phyloP scores from a whole-genome alignment of 2,888 invertebrate genomes.

The Plagodis dolabraria region DNA sequence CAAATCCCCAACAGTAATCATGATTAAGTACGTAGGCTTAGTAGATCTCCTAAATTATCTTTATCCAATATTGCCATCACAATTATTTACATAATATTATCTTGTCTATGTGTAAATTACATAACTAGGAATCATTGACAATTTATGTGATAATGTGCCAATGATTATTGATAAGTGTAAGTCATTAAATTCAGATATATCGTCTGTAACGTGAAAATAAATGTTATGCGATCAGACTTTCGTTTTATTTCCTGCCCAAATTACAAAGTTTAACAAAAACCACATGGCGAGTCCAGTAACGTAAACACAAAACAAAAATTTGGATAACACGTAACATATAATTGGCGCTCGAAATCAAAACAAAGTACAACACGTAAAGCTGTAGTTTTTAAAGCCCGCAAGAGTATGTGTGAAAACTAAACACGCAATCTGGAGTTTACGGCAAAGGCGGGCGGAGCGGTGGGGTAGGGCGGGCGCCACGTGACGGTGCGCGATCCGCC shows the following conservation, averaged over 20 bases:
- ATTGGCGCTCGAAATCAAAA: constrained; percentile 66
- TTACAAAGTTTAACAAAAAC: constrained; percentile 2
- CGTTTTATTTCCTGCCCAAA: constrained; percentile 17
- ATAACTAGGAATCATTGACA: constrained; percentile 73
- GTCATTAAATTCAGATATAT: constrained; percentile 41
- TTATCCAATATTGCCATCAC: constrained; percentile 50
- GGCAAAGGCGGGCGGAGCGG: constrained; percentile 46
- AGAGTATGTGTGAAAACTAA: constrained; percentile 63
- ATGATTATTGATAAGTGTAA: constrained; percentile 76
- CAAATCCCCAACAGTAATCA: too few species aligned
- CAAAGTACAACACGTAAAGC: constrained; percentile 66
- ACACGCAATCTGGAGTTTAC: constrained; percentile 55
- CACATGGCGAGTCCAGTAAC: constrained; percentile 15
- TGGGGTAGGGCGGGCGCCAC: constrained; percentile 42
- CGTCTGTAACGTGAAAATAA: constrained; percentile 52
- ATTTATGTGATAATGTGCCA: constrained; percentile 85
- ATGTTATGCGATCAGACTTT: constrained; percentile 38
- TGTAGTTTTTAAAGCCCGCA: constrained; percentile 67
- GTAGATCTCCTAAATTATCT: constrained; percentile 35
- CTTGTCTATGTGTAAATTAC: constrained; percentile 25
- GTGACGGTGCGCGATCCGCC: constrained; percentile 58
- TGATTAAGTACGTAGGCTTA: not conserved
- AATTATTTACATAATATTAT: constrained; percentile 29
- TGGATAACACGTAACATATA: constrained; percentile 40
- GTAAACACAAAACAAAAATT: constrained; percentile 34